These are phyloP conservation scores for Troglohyphantes excavatus DNA, from an alignment of 2,888 invertebrate species.

Conservation along the genomic window DNA sequence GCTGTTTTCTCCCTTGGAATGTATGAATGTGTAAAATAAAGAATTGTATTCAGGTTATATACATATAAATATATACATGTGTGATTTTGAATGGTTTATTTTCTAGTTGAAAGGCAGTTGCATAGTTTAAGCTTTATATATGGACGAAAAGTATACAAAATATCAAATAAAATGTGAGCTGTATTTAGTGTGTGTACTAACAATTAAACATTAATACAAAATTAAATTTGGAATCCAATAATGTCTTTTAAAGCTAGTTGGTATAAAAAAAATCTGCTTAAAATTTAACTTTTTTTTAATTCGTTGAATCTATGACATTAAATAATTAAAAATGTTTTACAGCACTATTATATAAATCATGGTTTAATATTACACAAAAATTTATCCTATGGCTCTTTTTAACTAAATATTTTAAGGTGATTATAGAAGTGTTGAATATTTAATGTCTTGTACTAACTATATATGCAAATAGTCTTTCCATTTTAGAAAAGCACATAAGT, in stretches of 20 bases:
- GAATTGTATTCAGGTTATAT: neutral
- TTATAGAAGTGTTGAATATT: constrained; percentile 57
- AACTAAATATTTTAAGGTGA: constrained; percentile 52
- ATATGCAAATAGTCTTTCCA: constrained; percentile 61
- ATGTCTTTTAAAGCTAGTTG: no score
- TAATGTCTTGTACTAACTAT: constrained; percentile 50
- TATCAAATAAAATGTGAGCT: no score
- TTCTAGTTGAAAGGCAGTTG: neutral
- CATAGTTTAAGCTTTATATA: neutral
- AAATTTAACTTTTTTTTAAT: no score
- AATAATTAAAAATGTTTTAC: no score
- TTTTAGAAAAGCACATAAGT: constrained; percentile 59
- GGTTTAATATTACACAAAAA: constrained; percentile 17
- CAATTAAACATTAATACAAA: no score
- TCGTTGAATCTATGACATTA: no score
- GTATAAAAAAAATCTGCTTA: no score
- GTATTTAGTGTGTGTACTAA: no score
- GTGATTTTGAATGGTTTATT: neutral
- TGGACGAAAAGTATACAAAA: no score
- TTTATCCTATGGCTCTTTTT: constrained; percentile 39
- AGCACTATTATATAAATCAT: constrained; percentile 7
- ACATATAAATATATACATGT: neutral
- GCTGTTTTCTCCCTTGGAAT: neutral
- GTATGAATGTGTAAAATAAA: constrained; percentile 14
- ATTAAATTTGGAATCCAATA: no score